Evolutionary conservation across 2,797 vertebrate species (phyloP).

Genomic region (Lithobates pipiens): DNA sequence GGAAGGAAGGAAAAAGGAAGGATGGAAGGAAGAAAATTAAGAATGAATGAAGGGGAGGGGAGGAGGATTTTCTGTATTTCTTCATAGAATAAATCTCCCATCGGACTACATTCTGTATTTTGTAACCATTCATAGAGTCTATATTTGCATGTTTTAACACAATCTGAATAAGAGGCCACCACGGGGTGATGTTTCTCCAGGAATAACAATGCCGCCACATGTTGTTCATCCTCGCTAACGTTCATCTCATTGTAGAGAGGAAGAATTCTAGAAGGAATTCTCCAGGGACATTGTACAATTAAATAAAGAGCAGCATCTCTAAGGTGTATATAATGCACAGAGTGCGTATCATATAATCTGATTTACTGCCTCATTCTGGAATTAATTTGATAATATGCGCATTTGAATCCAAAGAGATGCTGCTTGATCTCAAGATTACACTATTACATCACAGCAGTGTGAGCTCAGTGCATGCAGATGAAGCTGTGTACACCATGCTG

Average conservation of each 20-base stretch:
- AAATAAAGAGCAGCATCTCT: not conserved
- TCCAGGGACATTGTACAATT: not conserved
- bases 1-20: too few species aligned
- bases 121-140: not conserved
- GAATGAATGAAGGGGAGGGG: not conserved
- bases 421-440: not conserved
- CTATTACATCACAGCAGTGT: not conserved
- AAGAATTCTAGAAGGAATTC: not conserved
- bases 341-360: not conserved
- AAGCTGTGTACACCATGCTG: not conserved
- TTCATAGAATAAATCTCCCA: not conserved
- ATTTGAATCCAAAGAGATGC: not conserved
- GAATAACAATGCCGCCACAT: not conserved
- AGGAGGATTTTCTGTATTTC: too few species aligned
- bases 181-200: not conserved
- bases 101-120: not conserved
- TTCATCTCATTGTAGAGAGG: not conserved
- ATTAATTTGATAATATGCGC: not conserved
- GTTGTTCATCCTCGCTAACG: not conserved
- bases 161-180: not conserved
- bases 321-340: not conserved
- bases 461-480: not conserved
- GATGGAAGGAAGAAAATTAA: too few species aligned
- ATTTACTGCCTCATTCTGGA: not conserved
- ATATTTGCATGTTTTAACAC: not conserved